Conservation (phyloP, 2,888 invertebrate genomes). For the Amphimallon solstitiale region DNA sequence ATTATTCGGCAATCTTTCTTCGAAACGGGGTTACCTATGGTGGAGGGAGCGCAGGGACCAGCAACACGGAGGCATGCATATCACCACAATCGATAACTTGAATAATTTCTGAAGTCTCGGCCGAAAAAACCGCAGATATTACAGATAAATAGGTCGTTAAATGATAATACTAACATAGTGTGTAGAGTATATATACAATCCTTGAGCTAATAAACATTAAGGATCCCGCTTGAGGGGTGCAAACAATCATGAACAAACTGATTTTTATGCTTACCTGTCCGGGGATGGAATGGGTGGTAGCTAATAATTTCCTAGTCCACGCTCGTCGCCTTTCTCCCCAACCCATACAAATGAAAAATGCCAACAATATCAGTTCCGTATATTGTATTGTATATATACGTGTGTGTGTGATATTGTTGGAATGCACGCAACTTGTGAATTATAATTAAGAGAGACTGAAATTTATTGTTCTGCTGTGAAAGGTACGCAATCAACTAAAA, state of each 20-base stretch:
- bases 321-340: background rate
- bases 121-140: background rate
- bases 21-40: no score
- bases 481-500: slow-evolving; percentile 11
- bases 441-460: slow-evolving; percentile 19
- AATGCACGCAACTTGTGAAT: slow-evolving; percentile 19
- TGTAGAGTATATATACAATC: background rate
- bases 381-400: slow-evolving; percentile 5
- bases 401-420: slow-evolving; percentile 1
- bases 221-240: background rate
- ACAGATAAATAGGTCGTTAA: slow-evolving; percentile 9
- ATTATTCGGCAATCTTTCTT: slow-evolving; percentile 6
- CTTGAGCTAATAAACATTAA: background rate
- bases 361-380: background rate
- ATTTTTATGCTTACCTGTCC: background rate
- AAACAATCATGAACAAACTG: background rate
- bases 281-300: no score
- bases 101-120: background rate
- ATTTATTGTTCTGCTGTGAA: slow-evolving; percentile 10
- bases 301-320: background rate
- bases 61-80: background rate
- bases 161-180: background rate
- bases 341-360: background rate
- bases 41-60: background rate
- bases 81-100: background rate